Percentiles rank a stretch among this genome's conserved stretches.
These are phyloP conservation scores for Mungos mungo DNA, from an alignment of 2,113 vertebrate species.

Conservation along the genomic window DNA sequence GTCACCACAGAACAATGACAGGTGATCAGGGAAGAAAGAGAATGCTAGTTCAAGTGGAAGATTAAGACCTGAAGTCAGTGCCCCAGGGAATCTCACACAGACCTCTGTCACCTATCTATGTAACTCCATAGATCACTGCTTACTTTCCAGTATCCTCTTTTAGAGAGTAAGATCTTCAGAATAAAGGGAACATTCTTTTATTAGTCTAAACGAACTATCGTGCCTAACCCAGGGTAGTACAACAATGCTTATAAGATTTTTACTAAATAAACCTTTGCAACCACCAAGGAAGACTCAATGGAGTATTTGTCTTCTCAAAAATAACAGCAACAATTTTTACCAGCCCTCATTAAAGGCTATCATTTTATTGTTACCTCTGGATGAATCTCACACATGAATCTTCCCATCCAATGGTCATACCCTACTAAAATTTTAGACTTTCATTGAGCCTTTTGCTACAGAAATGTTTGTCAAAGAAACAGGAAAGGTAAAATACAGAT, in stretches of 20 bases:
- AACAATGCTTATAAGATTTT: neutral
- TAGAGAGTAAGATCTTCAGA: neutral
- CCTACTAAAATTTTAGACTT: neutral
- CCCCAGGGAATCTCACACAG: neutral
- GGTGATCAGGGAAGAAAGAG: neutral
- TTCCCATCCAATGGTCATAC: neutral
- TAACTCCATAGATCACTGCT: neutral
- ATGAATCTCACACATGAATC: neutral
- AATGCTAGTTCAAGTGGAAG: neutral
- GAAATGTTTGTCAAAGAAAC: neutral
- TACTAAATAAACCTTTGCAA: neutral
- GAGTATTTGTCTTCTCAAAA: neutral
- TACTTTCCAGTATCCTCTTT: neutral
- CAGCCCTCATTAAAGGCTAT: neutral
- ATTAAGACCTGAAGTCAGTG: neutral
- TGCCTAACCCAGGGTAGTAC: neutral
- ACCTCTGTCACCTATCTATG: neutral
- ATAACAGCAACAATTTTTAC: neutral
- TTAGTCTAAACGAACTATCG: neutral
- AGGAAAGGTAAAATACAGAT: neutral
- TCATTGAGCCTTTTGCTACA: neutral
- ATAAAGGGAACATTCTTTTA: neutral
- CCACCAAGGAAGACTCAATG: neutral
- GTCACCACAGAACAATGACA: neutral
- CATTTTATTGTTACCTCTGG: neutral